Evolutionary conservation across 2,113 vertebrate species (phyloP), one percentile per base, ranked within the genome.

Genomic region (Carassius gibelio): DNA sequence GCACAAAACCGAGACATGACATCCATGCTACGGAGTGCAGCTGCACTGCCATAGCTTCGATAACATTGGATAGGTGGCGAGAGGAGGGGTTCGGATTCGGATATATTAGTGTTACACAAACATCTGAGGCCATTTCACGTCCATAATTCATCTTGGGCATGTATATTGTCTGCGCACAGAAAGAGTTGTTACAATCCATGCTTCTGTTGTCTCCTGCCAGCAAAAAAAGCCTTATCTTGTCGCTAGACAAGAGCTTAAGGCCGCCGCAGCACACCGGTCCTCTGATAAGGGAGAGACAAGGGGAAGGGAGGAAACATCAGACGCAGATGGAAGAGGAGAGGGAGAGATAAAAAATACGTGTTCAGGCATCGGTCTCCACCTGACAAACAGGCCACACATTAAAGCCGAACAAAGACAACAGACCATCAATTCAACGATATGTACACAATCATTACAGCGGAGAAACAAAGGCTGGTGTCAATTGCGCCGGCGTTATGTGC

Each of bases 351-450:
- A 96, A 96, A 95, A 95, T 95, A 95, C 93, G 93, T 93, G 93
- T 93, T 90, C 77, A 72, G 88, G 91, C 93, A 72, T 83, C 92
- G 92, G 93, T 93, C 90, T 93, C 90, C 90, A 75, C 93, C 94
- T 96, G 96, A 96, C 95, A 96, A 91, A 94, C 94, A 91, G 90
- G 92, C 95, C 88, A 92, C 96, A 94, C 93, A 94, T 94, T 94
- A 93, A 95, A 50, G 57, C 90, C 90, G 86, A 92, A 96, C 95
- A 96, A 96, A 96, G 89, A 93, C 94, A 96, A 97, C 96, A 95
- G 95, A 93, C 94, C 97, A 98, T 99, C 97, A 97, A 97, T 98
- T 97, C 95, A 93, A 93, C 87, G 94, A 93, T 95, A 96, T 96
- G 96, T 96, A 97, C 96, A 96, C 96, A 95, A 94, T 96, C 95